These are phyloP conservation scores for Sitta carolinensis DNA, from an alignment of 2,797 vertebrate species.

Conservation along the genomic window DNA sequence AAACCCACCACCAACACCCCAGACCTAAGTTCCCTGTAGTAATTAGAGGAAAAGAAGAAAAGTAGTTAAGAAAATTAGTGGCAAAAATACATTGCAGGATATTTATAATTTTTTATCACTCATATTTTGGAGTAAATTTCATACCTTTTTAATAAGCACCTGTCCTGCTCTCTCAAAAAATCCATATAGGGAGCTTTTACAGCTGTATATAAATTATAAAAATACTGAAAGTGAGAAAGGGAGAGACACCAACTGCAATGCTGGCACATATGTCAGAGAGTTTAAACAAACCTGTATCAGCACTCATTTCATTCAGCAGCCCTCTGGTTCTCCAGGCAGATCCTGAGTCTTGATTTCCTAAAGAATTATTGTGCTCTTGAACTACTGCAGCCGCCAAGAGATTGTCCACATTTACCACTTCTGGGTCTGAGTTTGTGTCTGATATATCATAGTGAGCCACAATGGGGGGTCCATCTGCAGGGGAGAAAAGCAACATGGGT, in stretches of 20 bases:
- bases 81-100: neutral
- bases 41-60: neutral
- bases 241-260: neutral
- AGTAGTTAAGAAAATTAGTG: neutral
- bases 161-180: neutral
- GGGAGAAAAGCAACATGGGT: constrained; percentile 49
- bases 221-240: neutral
- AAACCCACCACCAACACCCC: neutral
- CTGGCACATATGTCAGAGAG: neutral
- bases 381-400: constrained; percentile 88
- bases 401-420: constrained; percentile 91
- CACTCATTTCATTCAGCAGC: constrained; percentile 79
- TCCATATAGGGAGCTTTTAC: neutral
- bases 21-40: neutral
- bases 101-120: neutral
- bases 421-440: constrained; percentile 96
- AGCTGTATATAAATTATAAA: neutral
- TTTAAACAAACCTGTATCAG: constrained; percentile 84
- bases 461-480: constrained; percentile 93
- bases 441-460: constrained; percentile 97
- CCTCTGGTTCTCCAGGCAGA: constrained; percentile 86
- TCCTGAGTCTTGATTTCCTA: constrained; percentile 84
- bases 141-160: neutral
- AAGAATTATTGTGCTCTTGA: constrained; percentile 88
- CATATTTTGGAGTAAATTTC: neutral